These are phyloP conservation scores for Acanthosepion pharaonis DNA, from an alignment of 2,888 invertebrate genomes.

Conservation along the genomic window DNA sequence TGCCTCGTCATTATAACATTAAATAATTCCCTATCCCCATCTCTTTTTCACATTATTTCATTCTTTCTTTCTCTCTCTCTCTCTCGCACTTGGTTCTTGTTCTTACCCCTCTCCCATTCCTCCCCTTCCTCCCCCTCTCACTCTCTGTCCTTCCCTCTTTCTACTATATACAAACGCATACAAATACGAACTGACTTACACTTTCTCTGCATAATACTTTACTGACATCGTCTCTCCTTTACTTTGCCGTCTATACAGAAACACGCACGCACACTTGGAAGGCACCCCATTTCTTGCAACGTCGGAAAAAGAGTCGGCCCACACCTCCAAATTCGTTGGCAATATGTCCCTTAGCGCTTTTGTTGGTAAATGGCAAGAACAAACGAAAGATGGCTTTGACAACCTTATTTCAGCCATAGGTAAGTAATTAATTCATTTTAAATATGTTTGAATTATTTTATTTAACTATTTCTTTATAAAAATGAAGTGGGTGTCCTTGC, in stretches of 20 bases:
- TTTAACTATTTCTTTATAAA: too few relatives aligned
- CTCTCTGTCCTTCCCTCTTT: not conserved
- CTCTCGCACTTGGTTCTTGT: not conserved
- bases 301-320: not conserved
- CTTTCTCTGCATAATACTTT: not conserved
- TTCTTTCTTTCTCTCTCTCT: not conserved
- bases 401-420: slow-evolving; percentile 59
- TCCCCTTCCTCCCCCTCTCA: not conserved
- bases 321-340: not conserved
- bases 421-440: not conserved
- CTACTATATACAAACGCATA: not conserved
- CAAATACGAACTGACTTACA: not conserved
- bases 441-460: not conserved
- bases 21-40: not conserved
- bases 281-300: too few relatives aligned
- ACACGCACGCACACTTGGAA: not conserved
- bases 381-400: slow-evolving; percentile 58
- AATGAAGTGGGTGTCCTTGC: too few relatives aligned
- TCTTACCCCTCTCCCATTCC: not conserved
- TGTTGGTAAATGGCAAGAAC: slow-evolving; percentile 59
- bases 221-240: not conserved
- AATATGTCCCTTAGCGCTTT: slow-evolving; percentile 57
- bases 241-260: not conserved
- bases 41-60: not conserved
- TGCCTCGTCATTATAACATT: not conserved